Conservation (phyloP, 2,797 vertebrate species). For the Sebastes matsubarae region DNA sequence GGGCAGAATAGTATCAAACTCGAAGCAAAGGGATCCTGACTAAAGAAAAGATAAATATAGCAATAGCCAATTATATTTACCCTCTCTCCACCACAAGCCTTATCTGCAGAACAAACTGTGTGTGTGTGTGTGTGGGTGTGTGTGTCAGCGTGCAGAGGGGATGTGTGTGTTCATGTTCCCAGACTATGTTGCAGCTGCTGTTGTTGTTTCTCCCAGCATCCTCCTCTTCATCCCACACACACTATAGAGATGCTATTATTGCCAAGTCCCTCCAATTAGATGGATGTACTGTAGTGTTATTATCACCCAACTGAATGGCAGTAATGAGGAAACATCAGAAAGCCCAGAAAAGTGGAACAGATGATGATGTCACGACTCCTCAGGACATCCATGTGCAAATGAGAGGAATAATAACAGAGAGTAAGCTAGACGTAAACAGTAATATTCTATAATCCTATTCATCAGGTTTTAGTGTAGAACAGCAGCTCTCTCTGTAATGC, state of each 20-base stretch:
- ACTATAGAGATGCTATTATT: not conserved
- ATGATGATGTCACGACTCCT: no score
- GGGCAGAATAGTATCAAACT: conserved; percentile 2
- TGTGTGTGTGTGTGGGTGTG: not conserved
- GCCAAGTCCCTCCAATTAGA: not conserved
- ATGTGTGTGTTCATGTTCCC: not conserved
- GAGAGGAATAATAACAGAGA: not conserved
- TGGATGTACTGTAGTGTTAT: not conserved
- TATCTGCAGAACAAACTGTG: conserved; percentile 6
- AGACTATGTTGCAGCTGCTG: not conserved
- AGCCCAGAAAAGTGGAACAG: not conserved
- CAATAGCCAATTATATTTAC: conserved; percentile 38
- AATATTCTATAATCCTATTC: not conserved
- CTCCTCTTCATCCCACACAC: not conserved
- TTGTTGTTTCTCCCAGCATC: not conserved
- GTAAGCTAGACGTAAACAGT: no score
- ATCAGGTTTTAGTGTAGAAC: not conserved
- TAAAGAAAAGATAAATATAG: conserved; percentile 51
- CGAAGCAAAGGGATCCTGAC: conserved; percentile 15
- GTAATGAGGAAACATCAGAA: not conserved
- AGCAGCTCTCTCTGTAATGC: not conserved
- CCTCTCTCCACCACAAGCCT: not conserved
- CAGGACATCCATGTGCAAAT: not conserved
- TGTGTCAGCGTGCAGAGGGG: not conserved
- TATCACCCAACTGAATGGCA: not conserved